Conservation (phyloP, 2,888 invertebrate species). For the Phyto melanocephala region DNA sequence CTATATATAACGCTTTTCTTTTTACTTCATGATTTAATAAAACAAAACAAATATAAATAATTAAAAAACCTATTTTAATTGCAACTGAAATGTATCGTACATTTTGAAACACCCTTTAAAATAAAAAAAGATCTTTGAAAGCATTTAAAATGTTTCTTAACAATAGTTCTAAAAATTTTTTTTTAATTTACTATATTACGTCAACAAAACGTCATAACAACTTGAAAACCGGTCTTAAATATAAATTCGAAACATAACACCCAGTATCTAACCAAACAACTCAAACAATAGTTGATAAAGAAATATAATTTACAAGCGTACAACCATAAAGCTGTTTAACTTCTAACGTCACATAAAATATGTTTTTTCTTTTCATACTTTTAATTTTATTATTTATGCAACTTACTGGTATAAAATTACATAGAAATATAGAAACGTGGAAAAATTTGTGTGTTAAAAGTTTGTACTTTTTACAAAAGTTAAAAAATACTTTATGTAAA, state of each 20-base stretch:
- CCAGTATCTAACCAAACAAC: background rate
- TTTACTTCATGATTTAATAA: too few species aligned
- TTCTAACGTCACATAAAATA: slow-evolving; percentile 9
- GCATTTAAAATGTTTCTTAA: background rate
- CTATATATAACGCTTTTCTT: too few species aligned
- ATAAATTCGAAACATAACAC: slow-evolving; percentile 20
- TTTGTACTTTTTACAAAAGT: background rate
- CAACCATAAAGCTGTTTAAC: background rate
- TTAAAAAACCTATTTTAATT: too few species aligned
- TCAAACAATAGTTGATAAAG: background rate
- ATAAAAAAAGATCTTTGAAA: background rate
- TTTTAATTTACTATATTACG: slow-evolving; percentile 4
- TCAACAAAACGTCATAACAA: slow-evolving; percentile 35
- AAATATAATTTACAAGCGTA: slow-evolving; percentile 11
- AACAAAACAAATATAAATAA: too few species aligned
- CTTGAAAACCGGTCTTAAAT: slow-evolving; percentile 19
- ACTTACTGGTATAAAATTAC: background rate
- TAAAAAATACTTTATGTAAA: background rate
- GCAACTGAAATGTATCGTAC: too few species aligned
- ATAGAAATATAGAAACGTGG: slow-evolving; percentile 44
- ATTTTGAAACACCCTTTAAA: background rate
- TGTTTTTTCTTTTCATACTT: slow-evolving; percentile 7
- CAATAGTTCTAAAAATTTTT: background rate
- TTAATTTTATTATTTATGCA: slow-evolving; percentile 7
- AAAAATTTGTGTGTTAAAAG: slow-evolving; percentile 35